A percentile compares a stretch with the other conserved stretches of the same genome.
Evolutionary conservation across 2,113 vertebrate genomes (phyloP).

Genomic region (Spermophilus dauricus): DNA sequence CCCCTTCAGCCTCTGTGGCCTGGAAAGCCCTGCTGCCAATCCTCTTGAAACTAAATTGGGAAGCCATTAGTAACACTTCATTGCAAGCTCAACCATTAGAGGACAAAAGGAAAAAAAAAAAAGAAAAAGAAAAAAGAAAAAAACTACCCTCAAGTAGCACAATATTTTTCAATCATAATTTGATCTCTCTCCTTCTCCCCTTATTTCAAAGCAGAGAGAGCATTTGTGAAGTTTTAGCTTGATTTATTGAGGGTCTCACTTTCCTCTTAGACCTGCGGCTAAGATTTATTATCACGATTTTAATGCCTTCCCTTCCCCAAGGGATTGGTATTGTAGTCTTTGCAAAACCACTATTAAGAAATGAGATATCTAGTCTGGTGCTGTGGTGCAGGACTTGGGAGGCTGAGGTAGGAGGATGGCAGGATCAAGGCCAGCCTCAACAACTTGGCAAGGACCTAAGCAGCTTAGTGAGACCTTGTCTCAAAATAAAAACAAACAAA

Average conservation of each 20-base stretch:
- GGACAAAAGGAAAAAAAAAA: not conserved
- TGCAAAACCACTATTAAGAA: not conserved
- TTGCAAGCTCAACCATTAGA: not conserved
- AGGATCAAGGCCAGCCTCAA: too few species aligned
- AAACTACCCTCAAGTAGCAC: not conserved
- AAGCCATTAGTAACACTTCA: conserved; percentile 40
- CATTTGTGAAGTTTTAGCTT: not conserved
- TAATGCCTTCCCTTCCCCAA: not conserved
- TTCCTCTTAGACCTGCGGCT: not conserved
- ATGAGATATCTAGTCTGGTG: not conserved
- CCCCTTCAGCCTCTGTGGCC: conserved; percentile 19
- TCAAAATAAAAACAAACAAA: too few species aligned
- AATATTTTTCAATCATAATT: not conserved
- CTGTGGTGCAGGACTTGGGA: too few species aligned
- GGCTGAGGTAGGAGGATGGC: too few species aligned
- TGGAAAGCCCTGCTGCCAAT: conserved; percentile 4
- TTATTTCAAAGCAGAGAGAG: not conserved
- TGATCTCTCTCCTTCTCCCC: too few species aligned
- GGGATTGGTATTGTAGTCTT: not conserved
- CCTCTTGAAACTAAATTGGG: conserved; percentile 17
- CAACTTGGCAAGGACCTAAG: too few species aligned
- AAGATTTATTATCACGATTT: not conserved
- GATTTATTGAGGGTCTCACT: not conserved
- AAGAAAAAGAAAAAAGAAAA: too few species aligned
- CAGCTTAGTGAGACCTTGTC: too few species aligned